phyloP scores from a whole-genome alignment of 2,888 invertebrate genomes.

The Leptodirus hochenwartii region DNA sequence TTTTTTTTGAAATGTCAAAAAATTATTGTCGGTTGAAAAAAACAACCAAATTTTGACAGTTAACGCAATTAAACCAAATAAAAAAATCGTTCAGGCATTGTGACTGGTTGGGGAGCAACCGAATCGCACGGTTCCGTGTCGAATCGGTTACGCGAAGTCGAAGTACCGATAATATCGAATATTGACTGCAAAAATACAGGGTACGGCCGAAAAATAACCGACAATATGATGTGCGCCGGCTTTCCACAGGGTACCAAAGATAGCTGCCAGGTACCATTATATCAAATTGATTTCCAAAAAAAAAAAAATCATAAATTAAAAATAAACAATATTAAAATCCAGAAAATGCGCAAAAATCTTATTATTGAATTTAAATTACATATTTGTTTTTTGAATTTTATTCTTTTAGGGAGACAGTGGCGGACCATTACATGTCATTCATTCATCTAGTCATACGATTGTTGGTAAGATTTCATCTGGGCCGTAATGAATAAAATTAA shows the following conservation, averaged over 20 bases:
- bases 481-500: too few relatives aligned
- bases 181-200: conserved; percentile 44
- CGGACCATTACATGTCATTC: conserved; percentile 49
- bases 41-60: too few relatives aligned
- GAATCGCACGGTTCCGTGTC: conserved; percentile 52
- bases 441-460: conserved; percentile 32
- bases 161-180: conserved; percentile 51
- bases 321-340: too few relatives aligned
- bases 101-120: conserved; percentile 64
- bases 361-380: background rate
- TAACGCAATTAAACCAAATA: too few relatives aligned
- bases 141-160: conserved; percentile 52
- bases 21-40: too few relatives aligned
- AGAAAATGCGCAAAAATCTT: conserved; percentile 1
- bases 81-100: too few relatives aligned
- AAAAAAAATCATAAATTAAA: too few relatives aligned
- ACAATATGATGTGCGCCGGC: conserved; percentile 69
- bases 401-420: conserved; percentile 53
- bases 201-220: conserved; percentile 52
- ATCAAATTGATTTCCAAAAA: background rate
- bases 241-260: conserved; percentile 52
- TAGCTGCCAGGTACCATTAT: conserved; percentile 53
- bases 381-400: conserved; percentile 8
- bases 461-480: too few relatives aligned
- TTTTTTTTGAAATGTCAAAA: too few relatives aligned